Base-by-base conservation (phyloP, 2,888 invertebrate species). In the Drosophila multiciliata region DNA sequence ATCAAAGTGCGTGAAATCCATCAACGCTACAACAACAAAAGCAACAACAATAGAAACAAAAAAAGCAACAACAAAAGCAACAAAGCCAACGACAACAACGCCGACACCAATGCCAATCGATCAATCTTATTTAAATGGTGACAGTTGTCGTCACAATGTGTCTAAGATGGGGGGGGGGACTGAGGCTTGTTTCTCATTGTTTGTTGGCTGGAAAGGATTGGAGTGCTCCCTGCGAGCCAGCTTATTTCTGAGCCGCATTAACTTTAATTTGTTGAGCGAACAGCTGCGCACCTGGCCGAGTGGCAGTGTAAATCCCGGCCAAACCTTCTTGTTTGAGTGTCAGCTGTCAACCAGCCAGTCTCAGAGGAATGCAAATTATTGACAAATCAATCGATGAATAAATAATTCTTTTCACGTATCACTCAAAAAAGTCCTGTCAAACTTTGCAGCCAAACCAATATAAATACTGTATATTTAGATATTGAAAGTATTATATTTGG, bases 81-180 rank as follows among this genome's bases (percentile, higher is more conserved):
- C n/a, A 38, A 32, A 40, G 32, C 23, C 23, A 64, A 35, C 52
- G 55, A 66, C 33, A 73, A 36, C 52, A 54, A 53, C 36, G 48
- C 58, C 20, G 26, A 57, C 68, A 65, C 35, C 85, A 72, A 59
- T 71, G 82, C 71, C 77, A 83, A 90, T 89, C 91, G 84, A 88
- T 89, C 89, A 89, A 89, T 89, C 89, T 90, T 90, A 78, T 91
- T 89, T 90, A 89, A 90, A 89, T 87, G 88, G 72, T 87, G 90
- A 90, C 87, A 90, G 90, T 89, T 87, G 89, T 87, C 88, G 74
- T 87, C 90, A 75, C 84, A 76, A 73, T 78, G 78, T 73, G 66
- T 72, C 74, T 74, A 58, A 70, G 62, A 71, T 40, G 54, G 50
- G 63, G 62, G 69, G 36, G 54, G 57, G 66, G 68, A 63, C 65